A percentile compares a stretch with the other conserved stretches of the same genome.
Conservation (phyloP, 2,113 vertebrate species). For the Procavia capensis region DNA sequence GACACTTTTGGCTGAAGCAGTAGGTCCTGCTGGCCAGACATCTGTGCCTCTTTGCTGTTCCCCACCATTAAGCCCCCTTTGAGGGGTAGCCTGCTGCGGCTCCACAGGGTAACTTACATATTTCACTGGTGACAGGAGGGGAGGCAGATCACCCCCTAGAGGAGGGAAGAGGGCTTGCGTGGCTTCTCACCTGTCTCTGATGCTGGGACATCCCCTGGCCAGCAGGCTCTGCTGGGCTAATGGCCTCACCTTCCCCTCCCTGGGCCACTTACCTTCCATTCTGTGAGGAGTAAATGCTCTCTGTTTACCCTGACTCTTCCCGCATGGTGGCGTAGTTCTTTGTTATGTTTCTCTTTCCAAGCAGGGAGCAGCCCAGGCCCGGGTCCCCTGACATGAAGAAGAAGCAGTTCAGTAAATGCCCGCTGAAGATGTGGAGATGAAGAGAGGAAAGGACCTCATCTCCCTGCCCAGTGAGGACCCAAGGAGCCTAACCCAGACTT, state of each 20-base stretch:
- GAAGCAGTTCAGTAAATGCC: neutral
- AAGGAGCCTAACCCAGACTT: neutral
- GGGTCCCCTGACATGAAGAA: neutral
- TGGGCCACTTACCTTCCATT: neutral
- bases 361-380: neutral
- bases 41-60: neutral
- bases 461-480: neutral
- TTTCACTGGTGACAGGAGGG: neutral
- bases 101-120: neutral
- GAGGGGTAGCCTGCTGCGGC: neutral
- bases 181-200: neutral
- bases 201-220: neutral
- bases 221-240: neutral
- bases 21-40: neutral
- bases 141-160: neutral
- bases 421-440: neutral
- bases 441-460: neutral
- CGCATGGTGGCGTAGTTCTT: neutral
- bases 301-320: neutral
- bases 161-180: rapidly evolving
- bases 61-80: neutral
- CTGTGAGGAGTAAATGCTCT: neutral
- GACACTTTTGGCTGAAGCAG: neutral
- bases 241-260: neutral
- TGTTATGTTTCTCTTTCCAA: neutral